phyloP scores from a whole-genome alignment of 2,888 invertebrate genomes.

The Digitonthophagus gazella region DNA sequence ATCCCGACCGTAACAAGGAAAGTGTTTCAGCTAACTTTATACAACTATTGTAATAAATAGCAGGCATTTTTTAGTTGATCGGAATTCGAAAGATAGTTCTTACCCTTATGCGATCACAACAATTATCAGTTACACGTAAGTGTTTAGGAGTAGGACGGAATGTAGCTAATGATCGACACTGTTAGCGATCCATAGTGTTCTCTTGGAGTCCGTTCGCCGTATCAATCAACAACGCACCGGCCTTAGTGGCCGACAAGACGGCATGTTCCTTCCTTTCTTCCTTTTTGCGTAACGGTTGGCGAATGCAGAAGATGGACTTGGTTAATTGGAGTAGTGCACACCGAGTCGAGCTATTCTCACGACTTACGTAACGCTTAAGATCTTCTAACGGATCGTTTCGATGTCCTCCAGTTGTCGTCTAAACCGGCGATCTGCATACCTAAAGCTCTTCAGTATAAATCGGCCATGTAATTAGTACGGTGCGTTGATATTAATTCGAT shows the following conservation, averaged over 20 bases:
- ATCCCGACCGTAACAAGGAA: no score
- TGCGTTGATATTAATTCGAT: neutral
- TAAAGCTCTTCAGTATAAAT: slow-evolving; percentile 5
- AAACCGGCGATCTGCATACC: slow-evolving; percentile 4
- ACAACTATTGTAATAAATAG: neutral
- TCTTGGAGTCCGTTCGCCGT: neutral
- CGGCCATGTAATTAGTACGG: slow-evolving; percentile 14
- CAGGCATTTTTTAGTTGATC: neutral
- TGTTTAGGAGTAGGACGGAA: neutral
- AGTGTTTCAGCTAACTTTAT: neutral
- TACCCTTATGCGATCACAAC: neutral
- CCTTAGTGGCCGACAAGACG: no score
- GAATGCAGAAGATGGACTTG: neutral
- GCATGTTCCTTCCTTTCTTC: no score
- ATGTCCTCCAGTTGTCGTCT: neutral
- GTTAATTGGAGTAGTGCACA: neutral
- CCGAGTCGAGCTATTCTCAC: slow-evolving; percentile 22
- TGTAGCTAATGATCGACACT: neutral
- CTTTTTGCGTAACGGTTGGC: neutral
- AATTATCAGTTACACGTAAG: neutral
- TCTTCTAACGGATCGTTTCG: slow-evolving; percentile 13
- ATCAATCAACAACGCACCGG: neutral
- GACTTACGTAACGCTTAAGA: slow-evolving; percentile 11
- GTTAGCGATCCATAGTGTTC: neutral
- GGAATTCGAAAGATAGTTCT: neutral